Conservation (phyloP, 2,113 vertebrate species). For the Sinosuthora webbiana region DNA sequence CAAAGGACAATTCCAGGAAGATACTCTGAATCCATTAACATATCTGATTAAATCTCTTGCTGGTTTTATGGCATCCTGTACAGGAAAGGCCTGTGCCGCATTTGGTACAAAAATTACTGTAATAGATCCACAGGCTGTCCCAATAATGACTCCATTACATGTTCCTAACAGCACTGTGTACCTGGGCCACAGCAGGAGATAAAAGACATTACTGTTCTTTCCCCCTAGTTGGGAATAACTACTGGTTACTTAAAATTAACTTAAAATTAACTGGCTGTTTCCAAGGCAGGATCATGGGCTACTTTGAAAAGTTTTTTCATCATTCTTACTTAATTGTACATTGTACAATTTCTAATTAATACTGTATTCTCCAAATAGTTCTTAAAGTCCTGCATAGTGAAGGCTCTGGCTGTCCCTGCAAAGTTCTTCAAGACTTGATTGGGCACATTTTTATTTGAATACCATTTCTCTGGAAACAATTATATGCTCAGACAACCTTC, state of each 20-base stretch:
- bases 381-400: not conserved
- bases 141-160: not conserved
- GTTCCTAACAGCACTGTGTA: not conserved
- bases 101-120: not conserved
- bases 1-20: not conserved
- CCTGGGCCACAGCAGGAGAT: not conserved
- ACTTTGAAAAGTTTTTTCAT: not conserved
- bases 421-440: not conserved
- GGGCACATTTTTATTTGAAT: not conserved
- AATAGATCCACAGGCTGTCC: not conserved
- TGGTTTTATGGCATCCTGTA: not conserved
- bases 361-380: not conserved
- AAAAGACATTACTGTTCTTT: not conserved
- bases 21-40: not conserved
- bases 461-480: not conserved
- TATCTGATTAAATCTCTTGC: not conserved
- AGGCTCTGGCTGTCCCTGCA: not conserved
- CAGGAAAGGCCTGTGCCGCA: constrained; percentile 1
- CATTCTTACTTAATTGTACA: not conserved
- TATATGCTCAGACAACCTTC: not conserved
- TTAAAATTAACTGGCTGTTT: not conserved
- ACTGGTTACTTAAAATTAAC: not conserved
- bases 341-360: not conserved
- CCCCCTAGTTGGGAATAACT: not conserved
- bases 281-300: not conserved